These are phyloP conservation scores for Drosophila melanocephala DNA, from an alignment of 2,888 invertebrate genomes.

Conservation along the genomic window DNA sequence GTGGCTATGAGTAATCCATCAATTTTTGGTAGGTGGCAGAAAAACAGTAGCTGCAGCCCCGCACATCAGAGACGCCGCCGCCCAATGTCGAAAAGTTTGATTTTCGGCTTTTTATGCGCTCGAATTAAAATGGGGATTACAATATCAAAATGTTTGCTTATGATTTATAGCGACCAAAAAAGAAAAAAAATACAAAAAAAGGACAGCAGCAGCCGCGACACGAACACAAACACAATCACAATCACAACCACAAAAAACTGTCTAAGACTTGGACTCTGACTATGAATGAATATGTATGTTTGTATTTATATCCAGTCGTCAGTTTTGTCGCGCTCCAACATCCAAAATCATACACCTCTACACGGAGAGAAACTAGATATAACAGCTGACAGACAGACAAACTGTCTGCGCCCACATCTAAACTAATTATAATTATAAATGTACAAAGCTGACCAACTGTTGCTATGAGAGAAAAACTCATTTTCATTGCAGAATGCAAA, in stretches of 20 bases:
- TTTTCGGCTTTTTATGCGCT: slow-evolving; percentile 82
- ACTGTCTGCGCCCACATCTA: neutral
- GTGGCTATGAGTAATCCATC: slow-evolving; percentile 72
- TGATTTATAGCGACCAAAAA: slow-evolving; percentile 79
- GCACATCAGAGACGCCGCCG: slow-evolving; percentile 80
- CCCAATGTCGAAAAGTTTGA: slow-evolving; percentile 83
- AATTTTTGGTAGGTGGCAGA: slow-evolving; percentile 73
- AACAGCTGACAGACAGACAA: neutral
- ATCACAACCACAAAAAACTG: slow-evolving; percentile 21
- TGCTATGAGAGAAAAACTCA: neutral
- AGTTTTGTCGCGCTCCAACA: slow-evolving; percentile 30
- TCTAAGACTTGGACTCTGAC: slow-evolving; percentile 17
- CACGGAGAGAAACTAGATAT: neutral
- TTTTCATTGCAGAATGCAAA: neutral
- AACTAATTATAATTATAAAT: neutral
- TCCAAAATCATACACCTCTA: slow-evolving; percentile 17
- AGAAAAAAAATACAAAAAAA: neutral
- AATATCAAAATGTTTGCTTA: slow-evolving; percentile 83
- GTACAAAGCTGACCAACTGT: neutral
- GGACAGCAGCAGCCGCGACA: slow-evolving; percentile 44
- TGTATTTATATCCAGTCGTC: slow-evolving; percentile 18
- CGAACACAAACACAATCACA: slow-evolving; percentile 36
- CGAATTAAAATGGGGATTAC: slow-evolving; percentile 83
- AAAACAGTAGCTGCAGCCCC: slow-evolving; percentile 63
- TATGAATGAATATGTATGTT: slow-evolving; percentile 2